Percentiles rank a stretch among this genome's conserved stretches.
Evolutionary conservation across 2,797 vertebrate genomes (phyloP).

Genomic region (Amniataba percoides): DNA sequence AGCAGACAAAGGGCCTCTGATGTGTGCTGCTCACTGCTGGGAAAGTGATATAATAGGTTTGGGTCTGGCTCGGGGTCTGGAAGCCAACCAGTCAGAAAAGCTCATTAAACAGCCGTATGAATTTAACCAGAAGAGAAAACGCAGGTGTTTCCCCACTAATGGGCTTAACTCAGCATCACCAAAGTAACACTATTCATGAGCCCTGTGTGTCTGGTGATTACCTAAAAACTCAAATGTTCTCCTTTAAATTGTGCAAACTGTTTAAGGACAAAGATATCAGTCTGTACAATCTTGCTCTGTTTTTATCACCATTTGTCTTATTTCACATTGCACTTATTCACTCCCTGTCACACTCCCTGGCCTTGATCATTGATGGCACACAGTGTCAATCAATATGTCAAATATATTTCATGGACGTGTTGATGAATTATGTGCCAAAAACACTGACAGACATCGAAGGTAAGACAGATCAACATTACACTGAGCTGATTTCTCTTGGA

Average conservation of each 20-base stretch:
- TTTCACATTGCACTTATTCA: background rate
- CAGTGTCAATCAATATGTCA: background rate
- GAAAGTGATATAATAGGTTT: slow-evolving; percentile 78
- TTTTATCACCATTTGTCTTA: background rate
- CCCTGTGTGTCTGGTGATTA: slow-evolving; percentile 12
- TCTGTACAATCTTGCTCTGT: background rate
- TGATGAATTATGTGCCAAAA: slow-evolving; percentile 4
- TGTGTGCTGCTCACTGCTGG: slow-evolving; percentile 39
- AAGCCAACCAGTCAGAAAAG: slow-evolving; percentile 77
- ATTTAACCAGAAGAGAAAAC: slow-evolving; percentile 78
- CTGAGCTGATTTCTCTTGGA: background rate
- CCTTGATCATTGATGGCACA: background rate
- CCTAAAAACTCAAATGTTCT: slow-evolving; percentile 6
- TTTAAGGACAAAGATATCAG: background rate
- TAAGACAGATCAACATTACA: background rate
- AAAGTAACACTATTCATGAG: slow-evolving; percentile 73
- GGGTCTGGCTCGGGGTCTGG: slow-evolving; percentile 64
- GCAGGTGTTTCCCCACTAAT: slow-evolving; percentile 80
- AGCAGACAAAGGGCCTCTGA: slow-evolving; percentile 52
- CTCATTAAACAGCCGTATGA: slow-evolving; percentile 81
- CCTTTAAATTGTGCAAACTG: background rate
- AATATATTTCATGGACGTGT: background rate
- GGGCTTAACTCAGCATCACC: slow-evolving; percentile 74
- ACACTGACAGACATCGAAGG: background rate
- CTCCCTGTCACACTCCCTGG: background rate